Base-by-base conservation (phyloP, 2,888 invertebrate species). In the Pristionchus arcanus region DNA sequence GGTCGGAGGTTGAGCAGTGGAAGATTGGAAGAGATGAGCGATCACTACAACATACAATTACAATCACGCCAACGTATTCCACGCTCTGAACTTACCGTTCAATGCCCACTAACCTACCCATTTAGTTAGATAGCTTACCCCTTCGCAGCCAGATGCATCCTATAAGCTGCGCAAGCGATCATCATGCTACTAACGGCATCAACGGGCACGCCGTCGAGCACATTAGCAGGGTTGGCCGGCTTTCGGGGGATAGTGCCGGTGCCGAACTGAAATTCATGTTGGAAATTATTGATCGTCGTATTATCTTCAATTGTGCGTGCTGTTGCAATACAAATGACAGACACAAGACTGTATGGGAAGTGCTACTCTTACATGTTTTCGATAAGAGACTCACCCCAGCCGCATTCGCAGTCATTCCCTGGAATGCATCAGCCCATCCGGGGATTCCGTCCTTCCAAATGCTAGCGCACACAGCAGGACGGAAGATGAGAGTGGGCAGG, bases 361-460 rank as follows among this genome's bases (percentile, higher is more conserved):
- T n/a, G n/a, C n/a, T n/a, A n/a, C n/a, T n/a, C n/a, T n/a, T n/a
- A n/a, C n/a, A 42, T 42, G 42, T 42, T 42, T 42, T 42, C 42
- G 42, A 25, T n/a, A 66, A 66, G 9, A n/a, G 3, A 66, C 49
- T 83, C 81, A 83, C 81, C 11, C 66, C 81, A 42, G 31, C 31
- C 25, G 81, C 81, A n/a, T 42, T n/a, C 2, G 81, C 81, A 25
- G 42, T 81, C 81, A 42, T 42, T 42, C 81, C 81, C 49, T 81
- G 81, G 81, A 81, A 81, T 21, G 49, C 81, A 81, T 81, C 81
- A 16, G 81, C 37, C 81, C 81, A 81, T 19, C 81, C 81, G 25
- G 81, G 81, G n/a, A 81, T 81, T 25, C 81, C 81, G 49, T 81
- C 81, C 81, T 81, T 81, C 81, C 81, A 81, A 15, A 81, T 81